A percentile compares a stretch with the other conserved stretches of the same genome.
Conservation (phyloP, 1,140 invertebrate genomes). For the Colletes latitarsis region DNA sequence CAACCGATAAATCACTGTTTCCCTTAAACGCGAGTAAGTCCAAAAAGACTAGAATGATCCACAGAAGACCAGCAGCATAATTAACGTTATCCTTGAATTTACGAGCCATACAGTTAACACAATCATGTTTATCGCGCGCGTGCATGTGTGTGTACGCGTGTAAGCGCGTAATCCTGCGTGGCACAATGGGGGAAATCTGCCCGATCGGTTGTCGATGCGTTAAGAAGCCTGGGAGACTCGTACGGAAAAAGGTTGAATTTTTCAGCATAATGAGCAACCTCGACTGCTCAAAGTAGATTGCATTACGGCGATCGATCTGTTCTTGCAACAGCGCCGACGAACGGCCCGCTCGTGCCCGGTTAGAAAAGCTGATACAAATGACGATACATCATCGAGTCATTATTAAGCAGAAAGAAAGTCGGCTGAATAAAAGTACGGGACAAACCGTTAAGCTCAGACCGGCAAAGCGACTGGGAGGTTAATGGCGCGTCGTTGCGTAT, state of each 20-base stretch:
- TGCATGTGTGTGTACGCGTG: too few species aligned
- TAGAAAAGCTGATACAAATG: constrained; percentile 35
- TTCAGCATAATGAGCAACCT: background rate
- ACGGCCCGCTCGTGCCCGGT: background rate
- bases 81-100: too few species aligned
- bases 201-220: too few species aligned
- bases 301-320: background rate
- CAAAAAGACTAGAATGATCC: too few species aligned
- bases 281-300: background rate
- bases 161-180: too few species aligned
- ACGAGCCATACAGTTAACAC: too few species aligned
- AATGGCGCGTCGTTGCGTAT: constrained; percentile 77
- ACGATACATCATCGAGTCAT: constrained; percentile 59
- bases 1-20: too few species aligned
- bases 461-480: constrained; percentile 71
- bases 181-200: too few species aligned
- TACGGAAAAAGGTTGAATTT: background rate
- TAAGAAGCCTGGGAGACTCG: background rate
- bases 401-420: constrained; percentile 47
- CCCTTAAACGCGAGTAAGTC: too few species aligned
- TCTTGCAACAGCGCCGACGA: background rate
- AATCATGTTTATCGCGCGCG: too few species aligned
- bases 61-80: too few species aligned
- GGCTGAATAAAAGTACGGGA: constrained; percentile 50
- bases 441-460: constrained; percentile 59